These are phyloP conservation scores for Ageneiosus marmoratus DNA, from an alignment of 2,113 vertebrate genomes.

Conservation along the genomic window DNA sequence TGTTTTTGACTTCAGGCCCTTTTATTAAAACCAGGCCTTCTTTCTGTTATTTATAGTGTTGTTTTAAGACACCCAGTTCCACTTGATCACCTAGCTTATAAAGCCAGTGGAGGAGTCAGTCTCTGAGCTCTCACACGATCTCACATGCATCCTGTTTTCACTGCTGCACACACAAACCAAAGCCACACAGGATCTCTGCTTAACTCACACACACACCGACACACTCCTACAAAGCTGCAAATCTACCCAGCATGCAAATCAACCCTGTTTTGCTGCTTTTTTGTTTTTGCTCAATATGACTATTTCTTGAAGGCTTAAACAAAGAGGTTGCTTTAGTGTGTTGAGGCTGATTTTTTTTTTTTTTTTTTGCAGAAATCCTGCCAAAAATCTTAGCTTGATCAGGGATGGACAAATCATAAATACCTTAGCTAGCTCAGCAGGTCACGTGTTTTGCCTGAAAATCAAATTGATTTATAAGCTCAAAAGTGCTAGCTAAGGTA, in stretches of 20 bases:
- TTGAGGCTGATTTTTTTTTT: too few species aligned
- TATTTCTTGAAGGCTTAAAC: neutral
- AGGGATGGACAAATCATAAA: neutral
- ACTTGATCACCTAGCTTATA: conserved; percentile 32
- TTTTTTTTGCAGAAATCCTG: too few species aligned
- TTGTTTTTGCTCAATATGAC: neutral
- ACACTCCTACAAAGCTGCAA: conserved; percentile 32
- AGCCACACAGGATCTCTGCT: conserved; percentile 32
- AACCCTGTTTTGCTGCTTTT: conserved; percentile 20
- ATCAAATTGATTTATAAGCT: too few species aligned
- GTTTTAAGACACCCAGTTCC: conserved; percentile 19
- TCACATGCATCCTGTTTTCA: conserved; percentile 54
- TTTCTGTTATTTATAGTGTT: conserved; percentile 17
- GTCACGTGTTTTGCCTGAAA: neutral
- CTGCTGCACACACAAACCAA: conserved; percentile 40
- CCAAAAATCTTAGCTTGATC: neutral
- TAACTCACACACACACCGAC: conserved; percentile 16
- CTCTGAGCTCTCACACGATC: neutral
- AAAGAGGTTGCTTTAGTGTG: neutral
- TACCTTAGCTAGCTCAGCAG: neutral
- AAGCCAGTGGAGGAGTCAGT: conserved; percentile 32
- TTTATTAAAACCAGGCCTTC: neutral
- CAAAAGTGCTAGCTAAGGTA: neutral
- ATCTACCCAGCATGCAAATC: conserved; percentile 33
- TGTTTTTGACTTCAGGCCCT: neutral